Percentiles rank a stretch among this genome's conserved stretches.
Conservation (phyloP, 2,113 vertebrate genomes). For the Urocynchramus pylzowi region DNA sequence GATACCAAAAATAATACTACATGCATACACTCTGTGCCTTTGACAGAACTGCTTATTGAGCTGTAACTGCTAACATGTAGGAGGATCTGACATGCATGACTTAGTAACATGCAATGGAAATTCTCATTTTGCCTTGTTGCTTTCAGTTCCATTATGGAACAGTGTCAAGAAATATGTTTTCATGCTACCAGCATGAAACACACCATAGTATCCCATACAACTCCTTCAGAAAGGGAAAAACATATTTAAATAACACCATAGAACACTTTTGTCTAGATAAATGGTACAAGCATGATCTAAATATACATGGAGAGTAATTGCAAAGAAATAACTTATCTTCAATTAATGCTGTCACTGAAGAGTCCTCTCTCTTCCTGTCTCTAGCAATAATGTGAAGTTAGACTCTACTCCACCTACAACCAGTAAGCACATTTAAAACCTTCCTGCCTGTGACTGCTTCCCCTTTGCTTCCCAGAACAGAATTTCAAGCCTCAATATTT, state of each 20-base stretch:
- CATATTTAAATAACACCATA: not conserved
- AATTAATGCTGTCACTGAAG: not conserved
- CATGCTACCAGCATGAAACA: not conserved
- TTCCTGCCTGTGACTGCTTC: not conserved
- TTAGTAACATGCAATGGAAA: not conserved
- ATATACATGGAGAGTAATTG: not conserved
- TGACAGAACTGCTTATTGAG: not conserved
- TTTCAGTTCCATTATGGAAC: not conserved
- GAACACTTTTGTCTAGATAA: not conserved
- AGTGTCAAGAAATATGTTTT: not conserved
- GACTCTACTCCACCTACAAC: not conserved
- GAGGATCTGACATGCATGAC: not conserved
- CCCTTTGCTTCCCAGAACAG: not conserved
- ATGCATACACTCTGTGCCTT: not conserved
- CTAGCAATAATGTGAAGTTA: not conserved
- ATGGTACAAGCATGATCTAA: not conserved
- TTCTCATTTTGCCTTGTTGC: not conserved
- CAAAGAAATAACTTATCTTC: not conserved
- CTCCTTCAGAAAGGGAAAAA: not conserved
- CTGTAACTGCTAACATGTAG: not conserved
- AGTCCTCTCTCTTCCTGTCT: not conserved
- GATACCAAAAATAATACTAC: not conserved
- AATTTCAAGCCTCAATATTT: not conserved
- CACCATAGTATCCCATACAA: fast-evolving
- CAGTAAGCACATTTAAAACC: not conserved